Base-by-base conservation (phyloP, 2,797 vertebrate species). In the Oreortyx pictus region DNA sequence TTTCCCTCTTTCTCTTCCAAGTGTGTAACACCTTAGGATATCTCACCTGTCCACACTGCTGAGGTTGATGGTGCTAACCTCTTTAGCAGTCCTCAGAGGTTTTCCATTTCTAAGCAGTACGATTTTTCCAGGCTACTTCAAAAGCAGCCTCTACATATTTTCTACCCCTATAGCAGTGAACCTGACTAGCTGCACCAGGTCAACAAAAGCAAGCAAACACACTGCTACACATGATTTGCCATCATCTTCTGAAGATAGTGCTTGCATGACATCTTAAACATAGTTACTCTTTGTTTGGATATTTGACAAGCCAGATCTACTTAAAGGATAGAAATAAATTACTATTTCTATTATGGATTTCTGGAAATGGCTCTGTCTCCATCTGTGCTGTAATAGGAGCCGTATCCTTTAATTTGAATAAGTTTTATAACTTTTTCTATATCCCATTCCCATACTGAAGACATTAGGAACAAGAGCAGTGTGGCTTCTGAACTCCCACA, bases 321-420 rank as follows among this genome's bases (percentile, higher is more conserved):
- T 71, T 61, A 29, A 35, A 52, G 14, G 49, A 66, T 61, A 2
- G 4, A 68, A 74, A 88, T 1, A 66, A 64, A 10, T 15, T 4
- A 33, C 22, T 23, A 25, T 47, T 67, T 70, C 24, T 46, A 39
- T 65, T 35, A 66, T 43, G 39, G 66, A 86, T 67, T 88, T 80
- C 15, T 86, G 43, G 22, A 37, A 74, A 39, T 2, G 27, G 29
- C 46, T 82, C 67, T 68, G 33, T 64, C 37, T 86, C 39, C 8
- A 15, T 62, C 25, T 9, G 3, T 56, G 41, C 56, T 27, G 16
- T 14, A 44, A 16, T 23, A 24, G 0, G 0, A 31, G 56, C 52
- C 39, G 46, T 23, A 31, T 90, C 43, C 10, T 81, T 79, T 64
- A 39, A 23, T 57, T 24, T 17, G 39, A 41, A 41, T 39, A 79